Base-by-base conservation (phyloP, 2,113 vertebrate genomes). In the Gavia stellata region DNA sequence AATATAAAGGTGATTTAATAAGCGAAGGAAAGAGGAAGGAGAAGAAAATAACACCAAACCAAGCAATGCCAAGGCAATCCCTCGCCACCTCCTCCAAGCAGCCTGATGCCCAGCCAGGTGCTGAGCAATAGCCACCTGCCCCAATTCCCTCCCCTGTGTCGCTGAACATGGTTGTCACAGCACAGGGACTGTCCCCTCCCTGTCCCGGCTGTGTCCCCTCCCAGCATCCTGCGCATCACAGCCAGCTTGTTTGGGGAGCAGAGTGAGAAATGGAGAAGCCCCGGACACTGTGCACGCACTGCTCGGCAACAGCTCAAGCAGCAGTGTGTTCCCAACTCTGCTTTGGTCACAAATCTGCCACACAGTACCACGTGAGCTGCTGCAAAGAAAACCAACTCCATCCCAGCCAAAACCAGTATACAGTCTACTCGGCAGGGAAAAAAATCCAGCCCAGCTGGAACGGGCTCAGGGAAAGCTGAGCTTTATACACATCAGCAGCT, bases 201-300 rank as follows among this genome's bases (percentile, higher is more conserved):
- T 21, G 40, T 17, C 25, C 25, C 15, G 4, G 53, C 18, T 36
- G 19, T 25, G 23, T 14, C 28, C 9, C 44, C 5, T 50, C 23
- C 36, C 31, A 47, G 26, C 79, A 26, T 47, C 50, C 52, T 9
- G 12, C 52, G 17, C 75, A 20, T 36, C 5, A 0, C 75, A 44
- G 47, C 31, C 38, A 47, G 28, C 28, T 49, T 5, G 1, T 68
- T 7, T 8, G 6, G 53, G 50, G 49, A 10, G 6, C 9, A 44
- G 36, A 29, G 40, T 2, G 7, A 49, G 11, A 49, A 59, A 70
- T 7, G 3, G 42, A 47, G 42, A 47, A 33, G 26, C 25, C 40
- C 29, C 7, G 1, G 0, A 11, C 0, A 1, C 38, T 29, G 19
- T 8, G 24, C 33, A 53, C 0, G 10, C 29, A 42, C 58, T 11